These are phyloP conservation scores for Prionailurus viverrinus DNA, from an alignment of 2,113 vertebrate species.

Conservation along the genomic window DNA sequence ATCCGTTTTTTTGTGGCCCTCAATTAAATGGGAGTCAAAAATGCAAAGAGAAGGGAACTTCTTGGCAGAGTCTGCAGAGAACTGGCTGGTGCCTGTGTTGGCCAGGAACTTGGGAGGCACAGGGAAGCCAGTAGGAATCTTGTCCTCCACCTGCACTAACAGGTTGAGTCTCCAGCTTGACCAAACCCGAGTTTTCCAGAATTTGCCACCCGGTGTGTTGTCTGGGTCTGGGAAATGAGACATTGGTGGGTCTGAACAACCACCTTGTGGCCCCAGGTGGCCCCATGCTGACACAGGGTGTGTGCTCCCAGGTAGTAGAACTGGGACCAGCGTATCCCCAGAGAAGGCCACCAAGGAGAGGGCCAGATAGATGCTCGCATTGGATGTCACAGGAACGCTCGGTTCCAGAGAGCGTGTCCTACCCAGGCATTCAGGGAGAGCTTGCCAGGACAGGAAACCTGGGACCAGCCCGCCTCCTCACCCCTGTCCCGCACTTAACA, in stretches of 20 bases:
- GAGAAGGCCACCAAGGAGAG: neutral
- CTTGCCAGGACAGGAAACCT: neutral
- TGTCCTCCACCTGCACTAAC: neutral
- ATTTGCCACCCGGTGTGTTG: neutral
- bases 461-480: neutral
- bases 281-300: neutral
- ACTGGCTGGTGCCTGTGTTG: neutral
- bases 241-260: neutral
- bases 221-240: neutral
- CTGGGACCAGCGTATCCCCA: neutral
- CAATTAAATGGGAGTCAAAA: neutral
- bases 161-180: neutral
- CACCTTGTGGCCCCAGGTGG: neutral
- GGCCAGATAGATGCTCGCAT: fast-evolving
- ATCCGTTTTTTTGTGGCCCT: neutral
- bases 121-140: neutral
- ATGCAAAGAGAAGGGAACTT: neutral
- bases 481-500: neutral
- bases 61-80: neutral
- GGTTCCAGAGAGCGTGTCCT: neutral
- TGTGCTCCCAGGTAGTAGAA: neutral
- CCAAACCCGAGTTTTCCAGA: neutral
- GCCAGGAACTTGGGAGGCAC: neutral
- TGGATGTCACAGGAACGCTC: neutral
- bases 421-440: neutral